A percentile compares a stretch with the other conserved stretches of the same genome.
phyloP scores from a whole-genome alignment of 2,113 vertebrate species.

The Ciconia stormi region DNA sequence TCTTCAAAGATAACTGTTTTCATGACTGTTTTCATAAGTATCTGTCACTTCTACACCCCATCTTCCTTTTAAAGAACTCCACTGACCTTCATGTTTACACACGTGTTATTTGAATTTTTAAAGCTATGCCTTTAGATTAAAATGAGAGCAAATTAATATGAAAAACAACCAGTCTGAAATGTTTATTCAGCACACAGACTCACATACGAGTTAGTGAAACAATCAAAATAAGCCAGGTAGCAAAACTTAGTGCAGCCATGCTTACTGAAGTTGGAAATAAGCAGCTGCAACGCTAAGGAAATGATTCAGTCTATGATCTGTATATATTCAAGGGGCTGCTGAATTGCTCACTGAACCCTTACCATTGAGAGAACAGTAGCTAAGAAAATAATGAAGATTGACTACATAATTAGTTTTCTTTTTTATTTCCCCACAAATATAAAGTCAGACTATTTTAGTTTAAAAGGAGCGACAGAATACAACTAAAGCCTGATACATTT shows the following conservation, averaged over 20 bases:
- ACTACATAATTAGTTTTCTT: background rate
- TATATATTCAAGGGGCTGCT: background rate
- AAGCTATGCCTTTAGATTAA: background rate
- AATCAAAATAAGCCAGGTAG: background rate
- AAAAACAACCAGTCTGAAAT: background rate
- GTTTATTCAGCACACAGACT: background rate
- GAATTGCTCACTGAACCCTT: background rate
- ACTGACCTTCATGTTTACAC: background rate
- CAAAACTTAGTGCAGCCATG: background rate
- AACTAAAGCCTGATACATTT: background rate
- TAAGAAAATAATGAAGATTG: background rate
- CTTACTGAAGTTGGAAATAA: background rate
- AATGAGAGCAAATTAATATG: background rate
- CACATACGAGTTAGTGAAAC: accelerated
- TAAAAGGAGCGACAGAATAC: background rate
- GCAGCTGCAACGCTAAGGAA: background rate
- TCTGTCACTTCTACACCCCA: background rate
- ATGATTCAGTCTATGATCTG: background rate
- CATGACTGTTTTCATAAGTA: background rate
- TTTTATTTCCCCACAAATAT: background rate
- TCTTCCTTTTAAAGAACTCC: background rate
- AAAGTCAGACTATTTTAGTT: background rate
- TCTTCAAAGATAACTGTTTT: background rate
- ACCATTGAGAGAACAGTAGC: background rate
- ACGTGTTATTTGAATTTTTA: background rate